A percentile compares a stretch with the other conserved stretches of the same genome.
These are phyloP conservation scores for Gandaritis pyraliata DNA, from an alignment of 2,888 invertebrate species.

Conservation along the genomic window DNA sequence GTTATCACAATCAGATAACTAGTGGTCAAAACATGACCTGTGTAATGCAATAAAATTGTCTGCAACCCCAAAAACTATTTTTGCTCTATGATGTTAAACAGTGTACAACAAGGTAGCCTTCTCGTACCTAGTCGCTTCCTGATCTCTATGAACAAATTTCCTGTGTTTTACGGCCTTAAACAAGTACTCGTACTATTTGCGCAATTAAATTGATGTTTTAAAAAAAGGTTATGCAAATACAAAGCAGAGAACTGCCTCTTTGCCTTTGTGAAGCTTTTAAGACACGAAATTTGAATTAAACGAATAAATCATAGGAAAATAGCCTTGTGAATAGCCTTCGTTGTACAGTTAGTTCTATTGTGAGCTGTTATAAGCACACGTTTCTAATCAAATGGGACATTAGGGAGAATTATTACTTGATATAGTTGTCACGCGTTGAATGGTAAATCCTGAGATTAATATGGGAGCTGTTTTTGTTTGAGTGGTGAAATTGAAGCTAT, in stretches of 20 bases:
- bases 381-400: constrained; percentile 78
- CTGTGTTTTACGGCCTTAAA: background rate
- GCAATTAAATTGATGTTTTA: background rate
- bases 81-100: no score
- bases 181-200: background rate
- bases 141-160: background rate
- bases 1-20: background rate
- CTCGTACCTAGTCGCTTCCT: background rate
- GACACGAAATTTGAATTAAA: constrained; percentile 77
- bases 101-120: background rate
- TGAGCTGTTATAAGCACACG: constrained; percentile 64
- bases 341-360: constrained; percentile 70
- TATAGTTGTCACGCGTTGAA: constrained; percentile 74
- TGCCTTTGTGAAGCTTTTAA: constrained; percentile 24
- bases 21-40: no score
- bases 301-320: constrained; percentile 76
- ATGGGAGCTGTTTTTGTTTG: constrained; percentile 40
- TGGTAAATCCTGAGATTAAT: constrained; percentile 63
- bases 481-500: constrained; percentile 37
- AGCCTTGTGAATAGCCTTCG: constrained; percentile 78
- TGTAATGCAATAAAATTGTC: no score
- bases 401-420: constrained; percentile 80
- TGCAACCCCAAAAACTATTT: no score
- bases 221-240: constrained; percentile 8
- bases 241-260: constrained; percentile 6